Evolutionary conservation across 2,797 vertebrate species (phyloP).

Genomic region (Onychomys arenicola): DNA sequence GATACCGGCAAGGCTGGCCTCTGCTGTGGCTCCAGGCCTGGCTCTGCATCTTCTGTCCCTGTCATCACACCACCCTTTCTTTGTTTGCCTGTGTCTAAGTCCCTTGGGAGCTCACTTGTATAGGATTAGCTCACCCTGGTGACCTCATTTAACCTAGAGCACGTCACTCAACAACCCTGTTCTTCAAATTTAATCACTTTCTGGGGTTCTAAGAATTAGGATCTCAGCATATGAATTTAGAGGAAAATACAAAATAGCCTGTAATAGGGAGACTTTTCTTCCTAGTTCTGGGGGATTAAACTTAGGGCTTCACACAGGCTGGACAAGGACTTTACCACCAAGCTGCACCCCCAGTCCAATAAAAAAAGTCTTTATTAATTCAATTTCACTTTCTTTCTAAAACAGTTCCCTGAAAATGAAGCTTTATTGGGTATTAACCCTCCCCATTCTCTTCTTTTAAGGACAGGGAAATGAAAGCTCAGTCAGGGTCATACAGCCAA

Average conservation of each 20-base stretch:
- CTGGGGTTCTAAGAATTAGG: not conserved
- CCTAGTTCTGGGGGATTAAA: not conserved
- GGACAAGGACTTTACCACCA: not conserved
- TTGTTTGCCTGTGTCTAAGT: not conserved
- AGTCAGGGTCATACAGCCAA: not conserved
- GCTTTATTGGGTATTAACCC: not conserved
- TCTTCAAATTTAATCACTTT: not conserved
- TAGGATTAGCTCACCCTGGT: not conserved
- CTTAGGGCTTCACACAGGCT: not conserved
- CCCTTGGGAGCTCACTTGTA: not conserved
- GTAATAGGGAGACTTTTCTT: not conserved
- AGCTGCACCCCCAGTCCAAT: not conserved
- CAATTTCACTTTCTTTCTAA: not conserved
- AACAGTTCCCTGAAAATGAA: constrained; percentile 22
- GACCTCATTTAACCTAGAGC: not conserved
- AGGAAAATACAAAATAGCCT: not conserved
- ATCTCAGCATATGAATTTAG: not conserved
- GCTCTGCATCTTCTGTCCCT: rapidly evolving
- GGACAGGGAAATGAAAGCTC: not conserved
- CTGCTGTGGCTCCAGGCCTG: not conserved
- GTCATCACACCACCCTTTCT: not conserved
- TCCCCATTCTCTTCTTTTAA: not conserved
- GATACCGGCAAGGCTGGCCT: not conserved
- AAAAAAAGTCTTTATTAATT: not conserved
- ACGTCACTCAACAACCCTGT: not conserved